These are phyloP conservation scores for Acheta domesticus DNA, from an alignment of 2,888 invertebrate species.

Conservation along the genomic window DNA sequence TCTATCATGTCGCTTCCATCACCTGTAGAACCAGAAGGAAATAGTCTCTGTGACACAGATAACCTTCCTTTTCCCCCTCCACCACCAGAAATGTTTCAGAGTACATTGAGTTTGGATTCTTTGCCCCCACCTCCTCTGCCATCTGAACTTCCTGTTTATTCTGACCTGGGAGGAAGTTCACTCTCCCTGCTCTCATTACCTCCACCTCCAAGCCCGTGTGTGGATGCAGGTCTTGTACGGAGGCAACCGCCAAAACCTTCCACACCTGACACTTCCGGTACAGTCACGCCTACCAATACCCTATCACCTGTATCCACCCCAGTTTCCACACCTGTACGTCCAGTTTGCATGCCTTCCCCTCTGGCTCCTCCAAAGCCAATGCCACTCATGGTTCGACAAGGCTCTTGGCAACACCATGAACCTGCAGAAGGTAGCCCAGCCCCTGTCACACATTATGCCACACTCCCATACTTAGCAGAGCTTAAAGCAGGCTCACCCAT, in stretches of 20 bases:
- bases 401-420: constrained; percentile 42
- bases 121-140: constrained; percentile 74
- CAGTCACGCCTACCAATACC: constrained; percentile 43
- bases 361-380: constrained; percentile 37
- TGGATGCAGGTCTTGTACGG: constrained; percentile 33
- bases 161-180: constrained; percentile 66
- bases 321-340: constrained; percentile 45
- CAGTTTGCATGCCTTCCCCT: constrained; percentile 39
- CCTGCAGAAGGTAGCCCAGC: constrained; percentile 18
- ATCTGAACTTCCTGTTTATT: constrained; percentile 53
- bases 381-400: constrained; percentile 37
- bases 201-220: constrained; percentile 59
- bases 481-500: constrained; percentile 50
- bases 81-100: constrained; percentile 70
- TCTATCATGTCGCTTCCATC: constrained; percentile 22
- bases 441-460: constrained; percentile 30
- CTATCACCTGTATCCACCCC: constrained; percentile 45
- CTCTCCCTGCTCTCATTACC: constrained; percentile 67
- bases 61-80: constrained; percentile 60
- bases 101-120: constrained; percentile 75
- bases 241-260: constrained; percentile 35
- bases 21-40: constrained; percentile 22
- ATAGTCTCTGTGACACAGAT: constrained; percentile 34
- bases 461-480: constrained; percentile 56
- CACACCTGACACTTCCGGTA: constrained; percentile 28